Evolutionary conservation across 2,888 invertebrate species (phyloP).

Genomic region (Flabesymbios commensalis): DNA sequence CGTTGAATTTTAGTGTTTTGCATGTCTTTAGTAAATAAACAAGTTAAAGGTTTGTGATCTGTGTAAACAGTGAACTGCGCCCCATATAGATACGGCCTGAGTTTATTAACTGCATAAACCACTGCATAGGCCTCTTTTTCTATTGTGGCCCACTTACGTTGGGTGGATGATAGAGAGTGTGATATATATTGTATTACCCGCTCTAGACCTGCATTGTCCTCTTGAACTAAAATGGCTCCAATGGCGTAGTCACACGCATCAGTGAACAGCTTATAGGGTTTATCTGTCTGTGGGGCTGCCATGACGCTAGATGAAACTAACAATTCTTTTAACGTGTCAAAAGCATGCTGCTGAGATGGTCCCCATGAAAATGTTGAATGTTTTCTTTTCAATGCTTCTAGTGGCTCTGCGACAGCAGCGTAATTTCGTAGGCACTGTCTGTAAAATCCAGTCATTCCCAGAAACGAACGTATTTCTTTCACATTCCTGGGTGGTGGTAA

Average conservation of each 20-base stretch:
- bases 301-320: not conserved
- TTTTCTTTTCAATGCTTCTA: not conserved
- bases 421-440: constrained; percentile 1
- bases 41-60: constrained; percentile 10
- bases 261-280: constrained; percentile 9
- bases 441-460: constrained; percentile 12
- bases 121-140: constrained; percentile 13
- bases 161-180: not conserved
- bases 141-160: constrained; percentile 5
- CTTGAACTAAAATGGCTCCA: constrained; percentile 8
- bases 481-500: not conserved
- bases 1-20: constrained; percentile 10
- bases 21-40: constrained; percentile 6
- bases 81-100: constrained; percentile 5
- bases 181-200: constrained; percentile 10
- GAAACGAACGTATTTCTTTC: constrained; percentile 9
- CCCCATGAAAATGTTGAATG: not conserved
- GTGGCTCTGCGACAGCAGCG: constrained; percentile 1
- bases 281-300: not conserved
- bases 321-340: constrained; percentile 2
- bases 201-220: constrained; percentile 8
- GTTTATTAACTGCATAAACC: not conserved
- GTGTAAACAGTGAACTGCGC: constrained; percentile 12
- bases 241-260: constrained; percentile 8
- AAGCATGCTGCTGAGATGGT: not conserved